Conservation (phyloP, 2,888 invertebrate species). For the Melanostoma mellinum region DNA sequence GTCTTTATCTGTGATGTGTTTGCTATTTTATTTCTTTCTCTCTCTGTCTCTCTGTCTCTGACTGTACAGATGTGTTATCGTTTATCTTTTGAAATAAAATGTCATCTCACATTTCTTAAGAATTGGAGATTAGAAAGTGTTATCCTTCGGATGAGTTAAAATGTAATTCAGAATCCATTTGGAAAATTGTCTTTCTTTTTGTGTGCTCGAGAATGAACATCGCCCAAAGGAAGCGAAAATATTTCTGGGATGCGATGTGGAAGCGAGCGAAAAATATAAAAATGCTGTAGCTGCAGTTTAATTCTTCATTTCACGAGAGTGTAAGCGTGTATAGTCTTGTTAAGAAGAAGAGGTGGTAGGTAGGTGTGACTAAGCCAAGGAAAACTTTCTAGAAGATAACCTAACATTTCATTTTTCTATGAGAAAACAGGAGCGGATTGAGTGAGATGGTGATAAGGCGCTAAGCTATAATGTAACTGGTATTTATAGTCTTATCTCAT, state of each 20-base stretch:
- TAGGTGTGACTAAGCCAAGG: conserved; percentile 17
- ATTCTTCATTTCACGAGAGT: conserved; percentile 53
- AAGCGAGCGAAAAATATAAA: neutral
- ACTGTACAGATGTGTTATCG: conserved; percentile 19
- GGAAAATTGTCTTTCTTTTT: conserved; percentile 53
- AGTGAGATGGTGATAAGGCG: neutral
- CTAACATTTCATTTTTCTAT: conserved; percentile 31
- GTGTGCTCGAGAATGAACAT: conserved; percentile 54
- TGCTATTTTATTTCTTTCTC: neutral
- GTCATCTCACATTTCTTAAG: conserved; percentile 5
- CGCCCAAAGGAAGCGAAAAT: conserved; percentile 25
- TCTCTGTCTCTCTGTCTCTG: conserved; percentile 3
- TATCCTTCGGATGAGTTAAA: conserved; percentile 57
- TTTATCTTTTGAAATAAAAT: conserved; percentile 37
- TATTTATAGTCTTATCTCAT: too few species aligned
- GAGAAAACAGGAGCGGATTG: conserved; percentile 26
- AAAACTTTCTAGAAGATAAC: conserved; percentile 21
- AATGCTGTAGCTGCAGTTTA: conserved; percentile 42
- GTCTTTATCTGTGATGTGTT: conserved; percentile 1
- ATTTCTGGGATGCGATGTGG: neutral
- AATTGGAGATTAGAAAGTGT: conserved; percentile 31
- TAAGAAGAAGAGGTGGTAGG: conserved; percentile 2
- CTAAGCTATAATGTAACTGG: neutral
- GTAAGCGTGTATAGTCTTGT: neutral
- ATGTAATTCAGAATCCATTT: conserved; percentile 69